phyloP scores from a whole-genome alignment of 1,140 invertebrate species.

The Cardiocondyla obscurior region DNA sequence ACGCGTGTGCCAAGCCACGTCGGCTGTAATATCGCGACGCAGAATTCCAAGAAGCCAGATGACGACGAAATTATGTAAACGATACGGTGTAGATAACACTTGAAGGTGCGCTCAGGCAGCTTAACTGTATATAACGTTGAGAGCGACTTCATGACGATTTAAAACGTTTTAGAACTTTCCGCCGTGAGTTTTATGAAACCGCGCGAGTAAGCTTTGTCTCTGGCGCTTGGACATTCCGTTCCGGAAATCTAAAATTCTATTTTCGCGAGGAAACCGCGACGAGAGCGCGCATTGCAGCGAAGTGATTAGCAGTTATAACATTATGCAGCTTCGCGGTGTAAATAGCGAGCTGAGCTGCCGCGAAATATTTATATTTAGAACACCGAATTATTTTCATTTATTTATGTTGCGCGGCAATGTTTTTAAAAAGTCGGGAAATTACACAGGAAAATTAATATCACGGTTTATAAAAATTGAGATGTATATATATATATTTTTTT shows the following conservation, averaged over 20 bases:
- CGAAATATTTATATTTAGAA: slow-evolving; percentile 8
- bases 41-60: slow-evolving; percentile 35
- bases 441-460: background rate
- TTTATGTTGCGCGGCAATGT: too few species aligned
- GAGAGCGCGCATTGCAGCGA: background rate
- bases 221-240: background rate
- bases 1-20: background rate
- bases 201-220: slow-evolving; percentile 1
- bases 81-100: slow-evolving; percentile 29
- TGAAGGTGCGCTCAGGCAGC: background rate
- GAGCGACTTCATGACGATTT: slow-evolving; percentile 23
- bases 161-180: slow-evolving; percentile 22
- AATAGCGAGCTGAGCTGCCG: background rate
- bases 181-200: background rate
- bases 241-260: slow-evolving; percentile 45
- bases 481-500: too few species aligned
- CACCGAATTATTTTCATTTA: slow-evolving; percentile 2
- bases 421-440: background rate
- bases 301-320: background rate
- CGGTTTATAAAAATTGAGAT: background rate
- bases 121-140: slow-evolving; percentile 21
- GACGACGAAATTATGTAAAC: slow-evolving; percentile 51
- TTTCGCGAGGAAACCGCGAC: background rate
- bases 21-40: background rate
- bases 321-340: background rate